Evolutionary conservation across 2,888 invertebrate genomes (phyloP), one percentile per base, ranked within the genome.

Genomic region (Eurytoma adleriae): DNA sequence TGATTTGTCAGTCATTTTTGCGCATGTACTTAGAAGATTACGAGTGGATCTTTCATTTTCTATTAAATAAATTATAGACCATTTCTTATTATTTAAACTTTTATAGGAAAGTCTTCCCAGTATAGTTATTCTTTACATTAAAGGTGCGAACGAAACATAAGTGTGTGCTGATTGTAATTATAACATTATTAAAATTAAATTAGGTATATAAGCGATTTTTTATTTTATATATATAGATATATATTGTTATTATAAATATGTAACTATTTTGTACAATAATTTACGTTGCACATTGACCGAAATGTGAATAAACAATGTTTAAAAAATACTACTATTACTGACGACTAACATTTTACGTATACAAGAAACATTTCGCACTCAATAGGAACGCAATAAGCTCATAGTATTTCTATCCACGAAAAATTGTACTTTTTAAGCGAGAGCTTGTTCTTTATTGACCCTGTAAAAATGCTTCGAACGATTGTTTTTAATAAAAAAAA

Each of bases 161-260:
- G 82, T 83, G 86, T 87, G 88, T 89, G 88, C 87, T 87, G 84
- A 83, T 82, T 84, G 83, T 85, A 84, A 84, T 85, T 84, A 85
- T 80, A 69, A 77, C 59, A 76, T 62, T 79, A 78, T 76, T 87
- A 84, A 85, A 86, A 83, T 86, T 85, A 85, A 84, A 86, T 85
- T 85, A 84, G 79, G 77, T 62, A 64, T 86, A 67, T 86, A 86
- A 86, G 87, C 83, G 86, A 84, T 88, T 87, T 87, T 87, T 86
- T 88, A 87, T 88, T 88, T 87, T 89, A 89, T 87, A 84, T 87
- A 86, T 85, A 85, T 87, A 86, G 86, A 86, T 88, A 87, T 87
- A 85, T 87, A 87, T 88, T 89, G 89, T 89, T 90, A 88, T 85
- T 86, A 85, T 87, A 86, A 86, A 87, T 88, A 88, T 87, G 85